Conservation (phyloP, 2,113 vertebrate genomes). For the Barbus barbus region DNA sequence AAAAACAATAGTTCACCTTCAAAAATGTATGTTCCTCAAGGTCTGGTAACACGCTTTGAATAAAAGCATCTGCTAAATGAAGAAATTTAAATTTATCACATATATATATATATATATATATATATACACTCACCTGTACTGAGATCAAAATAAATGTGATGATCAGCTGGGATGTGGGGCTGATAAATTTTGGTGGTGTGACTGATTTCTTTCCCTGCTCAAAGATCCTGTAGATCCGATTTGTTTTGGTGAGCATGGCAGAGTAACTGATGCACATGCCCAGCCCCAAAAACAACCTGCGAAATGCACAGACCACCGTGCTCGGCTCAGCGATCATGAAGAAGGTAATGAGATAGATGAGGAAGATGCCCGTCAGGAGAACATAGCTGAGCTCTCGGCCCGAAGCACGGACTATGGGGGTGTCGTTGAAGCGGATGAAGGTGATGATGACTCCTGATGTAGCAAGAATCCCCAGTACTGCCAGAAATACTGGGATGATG, state of each 20-base stretch:
- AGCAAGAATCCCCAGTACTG: conserved; percentile 79
- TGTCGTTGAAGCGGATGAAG: conserved; percentile 81
- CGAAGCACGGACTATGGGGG: conserved; percentile 83
- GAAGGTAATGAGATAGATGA: conserved; percentile 81
- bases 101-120: background rate
- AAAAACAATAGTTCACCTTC: background rate
- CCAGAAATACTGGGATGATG: conserved; percentile 77
- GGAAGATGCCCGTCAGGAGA: conserved; percentile 74
- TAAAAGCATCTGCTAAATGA: background rate
- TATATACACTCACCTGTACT: conserved; percentile 63
- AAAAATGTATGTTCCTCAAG: background rate
- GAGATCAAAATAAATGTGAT: conserved; percentile 83
- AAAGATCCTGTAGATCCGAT: conserved; percentile 86
- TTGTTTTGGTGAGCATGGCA: conserved; percentile 85
- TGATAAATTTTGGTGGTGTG: conserved; percentile 82
- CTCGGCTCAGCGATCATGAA: conserved; percentile 79
- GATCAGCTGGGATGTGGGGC: conserved; percentile 84
- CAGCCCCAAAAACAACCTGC: conserved; percentile 75
- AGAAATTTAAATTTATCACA: background rate
- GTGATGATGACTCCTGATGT: conserved; percentile 75
- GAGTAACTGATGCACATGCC: conserved; percentile 81
- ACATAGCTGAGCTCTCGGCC: conserved; percentile 86
- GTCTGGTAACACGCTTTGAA: background rate
- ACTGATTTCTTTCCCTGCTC: conserved; percentile 84
- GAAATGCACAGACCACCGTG: conserved; percentile 71